Conservation (phyloP, 2,113 vertebrate species). For the Charadrius vociferus region DNA sequence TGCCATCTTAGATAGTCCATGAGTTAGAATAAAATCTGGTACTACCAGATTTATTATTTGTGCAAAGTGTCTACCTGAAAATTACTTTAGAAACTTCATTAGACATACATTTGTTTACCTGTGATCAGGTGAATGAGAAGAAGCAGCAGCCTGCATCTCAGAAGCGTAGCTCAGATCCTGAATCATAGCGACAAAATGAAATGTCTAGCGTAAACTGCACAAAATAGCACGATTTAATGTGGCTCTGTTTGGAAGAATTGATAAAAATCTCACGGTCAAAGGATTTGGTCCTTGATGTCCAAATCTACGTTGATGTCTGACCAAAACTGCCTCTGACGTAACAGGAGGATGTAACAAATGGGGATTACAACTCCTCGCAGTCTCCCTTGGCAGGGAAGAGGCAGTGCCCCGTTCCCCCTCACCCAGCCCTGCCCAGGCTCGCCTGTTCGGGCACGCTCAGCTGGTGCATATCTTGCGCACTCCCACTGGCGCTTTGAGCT, state of each 20-base stretch:
- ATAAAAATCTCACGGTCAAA: neutral
- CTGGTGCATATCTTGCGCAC: neutral
- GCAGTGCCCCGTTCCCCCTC: neutral
- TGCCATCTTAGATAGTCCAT: slow-evolving; percentile 42
- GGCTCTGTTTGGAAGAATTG: neutral
- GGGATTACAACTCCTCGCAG: accelerated
- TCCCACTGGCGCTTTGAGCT: neutral
- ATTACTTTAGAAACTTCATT: slow-evolving; percentile 35
- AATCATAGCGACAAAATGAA: neutral
- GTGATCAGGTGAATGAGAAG: slow-evolving; percentile 32
- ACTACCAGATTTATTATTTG: slow-evolving; percentile 51
- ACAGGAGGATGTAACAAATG: neutral
- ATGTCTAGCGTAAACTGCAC: neutral
- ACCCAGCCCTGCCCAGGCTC: neutral
- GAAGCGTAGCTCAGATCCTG: neutral
- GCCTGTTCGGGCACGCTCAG: neutral
- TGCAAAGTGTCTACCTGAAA: slow-evolving; percentile 49
- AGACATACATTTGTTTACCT: slow-evolving; percentile 56
- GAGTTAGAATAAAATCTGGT: slow-evolving; percentile 57
- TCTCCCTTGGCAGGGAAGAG: neutral
- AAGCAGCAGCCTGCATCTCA: neutral
- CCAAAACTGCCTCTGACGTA: neutral
- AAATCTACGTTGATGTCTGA: neutral
- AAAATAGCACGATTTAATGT: neutral
- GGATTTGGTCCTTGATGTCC: neutral